These are phyloP conservation scores for Oryzias curvinotus DNA, from an alignment of 2,113 vertebrate genomes.

Conservation along the genomic window DNA sequence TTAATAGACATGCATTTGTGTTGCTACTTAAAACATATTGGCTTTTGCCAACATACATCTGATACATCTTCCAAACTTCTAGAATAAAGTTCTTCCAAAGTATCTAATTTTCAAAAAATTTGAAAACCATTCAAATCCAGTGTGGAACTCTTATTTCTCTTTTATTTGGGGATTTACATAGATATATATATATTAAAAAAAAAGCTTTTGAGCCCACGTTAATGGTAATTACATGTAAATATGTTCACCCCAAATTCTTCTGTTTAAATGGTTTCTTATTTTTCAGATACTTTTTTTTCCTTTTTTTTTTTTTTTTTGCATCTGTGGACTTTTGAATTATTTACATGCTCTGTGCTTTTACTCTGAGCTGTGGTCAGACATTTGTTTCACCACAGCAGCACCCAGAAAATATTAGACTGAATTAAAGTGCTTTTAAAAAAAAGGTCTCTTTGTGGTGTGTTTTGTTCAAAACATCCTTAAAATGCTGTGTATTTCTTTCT, in stretches of 20 bases:
- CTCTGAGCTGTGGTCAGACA: conserved; percentile 20
- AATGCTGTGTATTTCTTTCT: too few species aligned
- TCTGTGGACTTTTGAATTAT: conserved; percentile 8
- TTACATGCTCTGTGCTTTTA: conserved; percentile 6
- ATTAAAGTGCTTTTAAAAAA: conserved; percentile 50
- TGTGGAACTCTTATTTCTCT: too few species aligned
- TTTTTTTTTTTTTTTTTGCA: not conserved
- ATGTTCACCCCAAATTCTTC: not conserved
- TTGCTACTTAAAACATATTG: conserved; percentile 38
- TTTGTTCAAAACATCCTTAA: too few species aligned
- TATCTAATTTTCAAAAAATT: conserved; percentile 27
- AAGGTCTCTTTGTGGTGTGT: not conserved
- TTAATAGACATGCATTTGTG: conserved; percentile 41
- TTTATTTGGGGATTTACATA: too few species aligned
- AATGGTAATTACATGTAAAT: not conserved
- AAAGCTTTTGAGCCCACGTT: too few species aligned
- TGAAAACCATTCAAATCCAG: not conserved
- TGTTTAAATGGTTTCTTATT: not conserved
- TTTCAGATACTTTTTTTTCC: not conserved
- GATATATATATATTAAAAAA: too few species aligned
- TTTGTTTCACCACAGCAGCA: conserved; percentile 24
- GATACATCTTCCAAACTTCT: conserved; percentile 25
- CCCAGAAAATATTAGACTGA: conserved; percentile 35
- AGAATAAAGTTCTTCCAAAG: conserved; percentile 18
- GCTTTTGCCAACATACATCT: too few species aligned